A percentile compares a stretch with the other conserved stretches of the same genome.
These are phyloP conservation scores for Acanthis flammea DNA, from an alignment of 2,797 vertebrate genomes.

Conservation along the genomic window DNA sequence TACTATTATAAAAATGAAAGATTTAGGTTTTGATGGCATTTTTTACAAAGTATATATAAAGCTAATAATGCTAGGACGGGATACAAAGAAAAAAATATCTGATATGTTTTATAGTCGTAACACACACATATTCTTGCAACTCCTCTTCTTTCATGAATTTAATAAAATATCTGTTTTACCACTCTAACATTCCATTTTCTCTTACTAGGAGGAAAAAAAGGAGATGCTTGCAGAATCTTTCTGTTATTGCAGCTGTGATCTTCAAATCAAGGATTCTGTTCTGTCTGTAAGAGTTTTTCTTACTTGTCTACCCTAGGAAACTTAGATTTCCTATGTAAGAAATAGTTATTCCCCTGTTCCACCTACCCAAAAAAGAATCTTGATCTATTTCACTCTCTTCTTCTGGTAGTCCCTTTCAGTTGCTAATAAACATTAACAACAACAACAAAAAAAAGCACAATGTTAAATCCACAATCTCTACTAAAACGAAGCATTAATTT, in stretches of 20 bases:
- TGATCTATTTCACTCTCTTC: neutral
- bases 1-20: neutral
- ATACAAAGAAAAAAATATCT: neutral
- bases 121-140: neutral
- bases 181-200: neutral
- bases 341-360: neutral
- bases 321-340: neutral
- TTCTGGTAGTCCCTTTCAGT: neutral
- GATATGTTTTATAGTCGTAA: neutral
- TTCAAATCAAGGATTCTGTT: neutral
- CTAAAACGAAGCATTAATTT: neutral
- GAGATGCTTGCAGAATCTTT: neutral
- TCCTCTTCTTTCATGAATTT: neutral
- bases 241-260: neutral
- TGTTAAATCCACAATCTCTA: neutral
- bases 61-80: neutral
- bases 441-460: neutral
- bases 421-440: neutral
- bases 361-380: neutral
- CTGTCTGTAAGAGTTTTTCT: neutral
- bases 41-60: neutral
- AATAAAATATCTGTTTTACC: neutral
- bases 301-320: neutral
- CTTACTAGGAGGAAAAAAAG: neutral
- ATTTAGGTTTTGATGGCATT: neutral